A percentile compares a stretch with the other conserved stretches of the same genome.
Conservation (phyloP, 2,888 invertebrate species). For the Polydrusus cervinus region DNA sequence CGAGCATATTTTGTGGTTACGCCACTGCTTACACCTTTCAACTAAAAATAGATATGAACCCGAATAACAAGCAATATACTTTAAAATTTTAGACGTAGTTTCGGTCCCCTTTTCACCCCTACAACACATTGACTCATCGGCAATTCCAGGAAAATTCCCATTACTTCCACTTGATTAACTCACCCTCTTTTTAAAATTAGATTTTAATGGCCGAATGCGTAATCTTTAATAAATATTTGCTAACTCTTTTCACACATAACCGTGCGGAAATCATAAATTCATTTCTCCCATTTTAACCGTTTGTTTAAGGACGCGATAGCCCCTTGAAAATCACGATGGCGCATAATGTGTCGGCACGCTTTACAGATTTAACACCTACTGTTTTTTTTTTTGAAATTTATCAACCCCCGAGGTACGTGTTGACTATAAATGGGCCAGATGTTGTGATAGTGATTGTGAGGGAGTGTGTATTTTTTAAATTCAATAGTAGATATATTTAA, state of each 20-base stretch:
- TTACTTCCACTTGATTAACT: slow-evolving; percentile 28
- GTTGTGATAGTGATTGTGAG: neutral
- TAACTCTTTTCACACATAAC: slow-evolving; percentile 18
- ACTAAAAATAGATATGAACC: too few species aligned
- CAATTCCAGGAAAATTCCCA: slow-evolving; percentile 25
- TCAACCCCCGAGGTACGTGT: neutral
- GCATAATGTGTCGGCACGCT: slow-evolving; percentile 30
- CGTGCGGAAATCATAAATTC: slow-evolving; percentile 31
- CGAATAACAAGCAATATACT: neutral
- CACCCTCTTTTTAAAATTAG: slow-evolving; percentile 32
- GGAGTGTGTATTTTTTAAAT: too few species aligned
- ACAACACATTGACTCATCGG: slow-evolving; percentile 14
- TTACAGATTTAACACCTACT: slow-evolving; percentile 39
- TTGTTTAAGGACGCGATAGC: slow-evolving; percentile 26
- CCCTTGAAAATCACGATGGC: slow-evolving; percentile 31
- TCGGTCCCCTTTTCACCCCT: slow-evolving; percentile 13
- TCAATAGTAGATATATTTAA: too few species aligned
- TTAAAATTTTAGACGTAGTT: neutral
- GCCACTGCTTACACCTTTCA: too few species aligned
- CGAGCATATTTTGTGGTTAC: too few species aligned
- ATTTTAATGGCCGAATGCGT: slow-evolving; percentile 19
- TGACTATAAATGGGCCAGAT: neutral
- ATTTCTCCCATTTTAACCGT: slow-evolving; percentile 12
- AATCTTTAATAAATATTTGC: slow-evolving; percentile 42
- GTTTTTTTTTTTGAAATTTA: slow-evolving; percentile 15